Base-by-base conservation (phyloP, 2,888 invertebrate species). In the Drosophila buzzatii region DNA sequence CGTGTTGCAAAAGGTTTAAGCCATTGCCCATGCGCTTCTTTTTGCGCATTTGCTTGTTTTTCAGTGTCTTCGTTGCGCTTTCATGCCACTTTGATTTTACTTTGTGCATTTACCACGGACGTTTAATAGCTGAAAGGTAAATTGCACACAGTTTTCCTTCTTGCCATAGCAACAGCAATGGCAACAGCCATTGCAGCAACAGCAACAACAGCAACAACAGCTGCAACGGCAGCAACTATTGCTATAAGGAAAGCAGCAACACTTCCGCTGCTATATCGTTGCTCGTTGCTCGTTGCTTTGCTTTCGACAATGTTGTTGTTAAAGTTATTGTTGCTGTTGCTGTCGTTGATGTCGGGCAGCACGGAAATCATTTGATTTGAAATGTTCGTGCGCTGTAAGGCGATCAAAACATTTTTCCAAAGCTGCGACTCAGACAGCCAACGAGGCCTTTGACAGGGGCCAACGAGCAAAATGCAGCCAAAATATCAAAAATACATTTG, bases 331-430 rank as follows among this genome's bases (percentile, higher is more conserved):
- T 35, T 27, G 27, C 27, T 27, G 27, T 23, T 23, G 23, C 3
- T 23, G 23, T 23, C 4, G 23, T 64, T 73, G 63, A 70, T 79
- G 77, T 58, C 60, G 79, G 82, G 70, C 70, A 79, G 85, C 85
- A 87, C 85, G 85, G 85, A 85, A 85, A 85, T 89, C 89, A 89
- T 85, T 85, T 87, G 87, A 89, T 85, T 87, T 87, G 79, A 85
- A 80, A 71, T 75, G 73, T 79, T 89, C 89, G 87, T 89, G 89
- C 68, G 31, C 59, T 73, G 73, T 78, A 84, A 86, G 82, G 89
- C 89, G 85, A 89, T 89, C 85, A 85, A 85, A 85, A 79, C 76
- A 73, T 79, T 85, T 89, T 89, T 70, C 73, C 70, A 39, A 23
- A 35, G n/a, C 66, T 39, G 41, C n/a, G 41, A 27, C 55, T 27